Base-by-base conservation (phyloP, 2,888 invertebrate species). In the Andrena haemorrhoa region DNA sequence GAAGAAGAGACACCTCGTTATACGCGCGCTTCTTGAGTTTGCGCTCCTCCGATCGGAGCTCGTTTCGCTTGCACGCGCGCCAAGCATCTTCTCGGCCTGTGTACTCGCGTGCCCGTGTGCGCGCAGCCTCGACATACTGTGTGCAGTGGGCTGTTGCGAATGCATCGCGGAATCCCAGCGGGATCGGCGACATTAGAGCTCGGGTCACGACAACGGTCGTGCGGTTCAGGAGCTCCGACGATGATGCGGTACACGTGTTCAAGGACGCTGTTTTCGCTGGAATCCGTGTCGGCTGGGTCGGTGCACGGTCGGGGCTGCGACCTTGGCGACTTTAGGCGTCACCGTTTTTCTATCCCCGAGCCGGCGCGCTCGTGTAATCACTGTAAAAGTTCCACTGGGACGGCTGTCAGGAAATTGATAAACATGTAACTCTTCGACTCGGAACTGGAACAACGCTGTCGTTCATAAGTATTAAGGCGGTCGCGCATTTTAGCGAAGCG, bases 171-270 rank as follows among this genome's bases (percentile, higher is more conserved):
- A 82, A 80, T 82, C 75, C 75, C 80, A 51, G 23, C 69, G 80
- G 82, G 82, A 82, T 80, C 80, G 82, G 73, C 75, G 80, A 82
- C 75, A 82, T 80, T 80, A 75, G 82, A 82, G 82, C 82, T 69
- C 72, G 80, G 80, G 79, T 82, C 79, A 79, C 75, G 82, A 82
- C 81, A 79, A 74, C 66, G 81, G 70, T 70, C 81, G 79, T 74
- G 81, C 69, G 74, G 70, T 80, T 78, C 80, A 80, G 23, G 53
- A 49, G 77, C 80, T 56, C 60, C 78, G 63, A 35, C 78, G 79
- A 79, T 73, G 66, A 79, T 78, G 78, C 78, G 72, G 78, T 68
- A 78, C 80, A 80, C 78, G 80, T 72, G 80, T 72, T 68, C 80
- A 80, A 80, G 80, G 80, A 78, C 80, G 74, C 29, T 61, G 79